phyloP scores from a whole-genome alignment of 1,140 invertebrate genomes.

The Neoseiulus cucumeris region DNA sequence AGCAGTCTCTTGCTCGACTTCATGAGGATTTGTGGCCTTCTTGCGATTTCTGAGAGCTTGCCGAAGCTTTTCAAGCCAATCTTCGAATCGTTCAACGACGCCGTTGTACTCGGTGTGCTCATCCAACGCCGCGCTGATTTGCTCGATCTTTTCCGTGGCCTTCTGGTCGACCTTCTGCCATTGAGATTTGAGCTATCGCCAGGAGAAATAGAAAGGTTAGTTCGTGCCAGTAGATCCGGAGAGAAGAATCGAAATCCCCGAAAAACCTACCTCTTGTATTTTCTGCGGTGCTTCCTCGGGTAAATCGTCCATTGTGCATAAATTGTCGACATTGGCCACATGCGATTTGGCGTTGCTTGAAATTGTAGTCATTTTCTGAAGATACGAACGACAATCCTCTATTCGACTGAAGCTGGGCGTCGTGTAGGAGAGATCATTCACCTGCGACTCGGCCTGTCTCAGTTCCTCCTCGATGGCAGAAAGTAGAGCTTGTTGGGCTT shows the following conservation, averaged over 20 bases:
- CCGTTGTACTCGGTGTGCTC: not conserved
- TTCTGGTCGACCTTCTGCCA: not conserved
- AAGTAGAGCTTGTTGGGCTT: not conserved
- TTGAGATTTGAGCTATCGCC: not conserved
- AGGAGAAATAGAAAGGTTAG: not conserved
- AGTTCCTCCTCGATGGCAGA: not conserved
- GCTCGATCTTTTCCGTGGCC: not conserved
- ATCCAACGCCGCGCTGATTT: not conserved
- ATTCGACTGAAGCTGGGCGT: not conserved
- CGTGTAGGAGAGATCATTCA: not conserved
- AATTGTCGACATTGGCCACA: not conserved
- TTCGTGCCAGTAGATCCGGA: too few relatives aligned
- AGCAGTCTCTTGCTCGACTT: slow-evolving; percentile 14
- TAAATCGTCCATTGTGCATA: not conserved
- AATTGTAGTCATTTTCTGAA: not conserved
- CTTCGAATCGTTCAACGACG: not conserved
- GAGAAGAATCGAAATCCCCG: too few relatives aligned
- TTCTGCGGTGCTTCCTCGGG: not conserved
- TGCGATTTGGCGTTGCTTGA: not conserved
- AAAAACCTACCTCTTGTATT: not conserved
- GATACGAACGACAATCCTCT: not conserved
- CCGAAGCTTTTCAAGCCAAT: not conserved
- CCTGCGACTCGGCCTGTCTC: slow-evolving; percentile 1
- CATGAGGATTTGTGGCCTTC: not conserved
- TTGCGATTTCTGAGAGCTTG: not conserved